These are phyloP conservation scores for Latrodectus hesperus DNA, from an alignment of 2,888 invertebrate genomes.

Conservation along the genomic window DNA sequence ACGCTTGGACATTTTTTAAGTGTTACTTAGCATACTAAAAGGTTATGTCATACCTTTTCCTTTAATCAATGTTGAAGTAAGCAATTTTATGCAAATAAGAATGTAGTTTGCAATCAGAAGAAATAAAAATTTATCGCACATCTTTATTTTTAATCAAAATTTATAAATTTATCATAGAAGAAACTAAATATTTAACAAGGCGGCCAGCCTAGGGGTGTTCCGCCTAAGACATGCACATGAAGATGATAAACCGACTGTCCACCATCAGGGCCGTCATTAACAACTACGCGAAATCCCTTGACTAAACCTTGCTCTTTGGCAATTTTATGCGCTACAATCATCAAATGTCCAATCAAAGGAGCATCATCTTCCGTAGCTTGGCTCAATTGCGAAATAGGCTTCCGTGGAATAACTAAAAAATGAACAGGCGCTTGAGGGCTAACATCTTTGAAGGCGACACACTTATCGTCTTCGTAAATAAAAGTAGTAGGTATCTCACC, in stretches of 20 bases:
- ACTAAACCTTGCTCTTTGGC: conserved; percentile 72
- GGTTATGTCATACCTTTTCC: too few species aligned
- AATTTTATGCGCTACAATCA: conserved; percentile 75
- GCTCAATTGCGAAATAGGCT: conserved; percentile 70
- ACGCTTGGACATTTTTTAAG: too few species aligned
- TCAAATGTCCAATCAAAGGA: conserved; percentile 75
- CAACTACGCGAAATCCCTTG: conserved; percentile 72
- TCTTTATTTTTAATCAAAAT: too few species aligned
- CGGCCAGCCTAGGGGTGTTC: conserved; percentile 78
- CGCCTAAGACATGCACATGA: conserved; percentile 78
- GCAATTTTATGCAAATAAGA: too few species aligned
- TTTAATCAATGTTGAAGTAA: too few species aligned
- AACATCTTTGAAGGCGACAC: conserved; percentile 78
- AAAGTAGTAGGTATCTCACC: conserved; percentile 77
- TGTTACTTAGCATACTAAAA: too few species aligned
- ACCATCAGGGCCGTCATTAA: conserved; percentile 77
- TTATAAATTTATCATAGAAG: too few species aligned
- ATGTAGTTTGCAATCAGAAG: too few species aligned
- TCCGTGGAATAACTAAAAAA: conserved; percentile 75
- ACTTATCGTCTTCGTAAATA: conserved; percentile 78
- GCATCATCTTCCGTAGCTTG: conserved; percentile 70
- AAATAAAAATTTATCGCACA: too few species aligned
- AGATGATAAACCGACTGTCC: conserved; percentile 78
- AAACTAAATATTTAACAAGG: conserved; percentile 74
- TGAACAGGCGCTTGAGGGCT: conserved; percentile 77